These are phyloP conservation scores for Ethmia dodecea DNA, from an alignment of 2,888 invertebrate genomes.

Conservation along the genomic window DNA sequence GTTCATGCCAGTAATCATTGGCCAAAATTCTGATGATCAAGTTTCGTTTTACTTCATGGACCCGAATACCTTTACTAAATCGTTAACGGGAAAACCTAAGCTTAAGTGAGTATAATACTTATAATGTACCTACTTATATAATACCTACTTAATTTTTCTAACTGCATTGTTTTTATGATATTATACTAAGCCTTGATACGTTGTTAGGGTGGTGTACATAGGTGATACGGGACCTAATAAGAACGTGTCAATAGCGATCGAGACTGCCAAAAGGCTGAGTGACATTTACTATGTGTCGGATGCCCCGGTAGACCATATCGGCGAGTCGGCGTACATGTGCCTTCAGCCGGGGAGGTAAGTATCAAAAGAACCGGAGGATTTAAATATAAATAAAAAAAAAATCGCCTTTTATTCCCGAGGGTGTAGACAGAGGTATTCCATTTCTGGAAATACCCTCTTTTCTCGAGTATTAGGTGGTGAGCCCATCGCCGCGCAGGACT, in stretches of 20 bases:
- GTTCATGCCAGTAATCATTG: conserved; percentile 65
- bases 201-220: conserved; percentile 61
- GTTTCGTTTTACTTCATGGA: conserved; percentile 73
- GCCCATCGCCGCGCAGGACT: too few species aligned
- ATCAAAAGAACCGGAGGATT: too few species aligned
- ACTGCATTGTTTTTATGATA: background rate
- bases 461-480: too few species aligned
- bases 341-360: conserved; percentile 76
- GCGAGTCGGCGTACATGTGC: conserved; percentile 79
- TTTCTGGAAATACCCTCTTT: too few species aligned
- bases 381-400: too few species aligned
- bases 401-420: too few species aligned
- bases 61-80: conserved; percentile 76
- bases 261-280: conserved; percentile 59
- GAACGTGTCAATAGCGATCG: conserved; percentile 58
- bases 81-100: conserved; percentile 79
- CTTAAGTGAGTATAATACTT: conserved; percentile 66
- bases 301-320: conserved; percentile 58
- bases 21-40: conserved; percentile 64
- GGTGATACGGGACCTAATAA: conserved; percentile 61
- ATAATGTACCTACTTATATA: too few species aligned
- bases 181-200: too few species aligned
- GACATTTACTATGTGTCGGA: conserved; percentile 77
- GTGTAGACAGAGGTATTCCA: too few species aligned
- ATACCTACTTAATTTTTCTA: background rate